Base-by-base conservation (phyloP, 2,113 vertebrate species). In the Gyps fulvus region DNA sequence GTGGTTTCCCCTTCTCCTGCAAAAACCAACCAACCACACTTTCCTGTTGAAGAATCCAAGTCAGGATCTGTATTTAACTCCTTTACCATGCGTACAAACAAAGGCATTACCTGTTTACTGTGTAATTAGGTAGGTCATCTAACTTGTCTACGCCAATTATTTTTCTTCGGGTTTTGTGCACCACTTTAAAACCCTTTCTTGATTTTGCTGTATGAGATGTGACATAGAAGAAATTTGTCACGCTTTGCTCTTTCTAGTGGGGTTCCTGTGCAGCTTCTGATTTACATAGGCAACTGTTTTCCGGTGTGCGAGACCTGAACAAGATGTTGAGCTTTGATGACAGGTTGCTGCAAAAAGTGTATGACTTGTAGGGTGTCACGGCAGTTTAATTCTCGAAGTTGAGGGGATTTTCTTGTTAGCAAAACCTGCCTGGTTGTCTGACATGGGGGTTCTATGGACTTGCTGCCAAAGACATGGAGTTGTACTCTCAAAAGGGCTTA, bases 1-100 rank as follows among this genome's bases (percentile, higher is more conserved):
- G 16, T 6, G 2, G 25, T 55, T 83, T 74, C 11, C 36, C 27
- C 15, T 42, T 66, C 55, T 63, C 16, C 20, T 61, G 32, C 36
- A 32, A 59, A 78, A n/a, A 47, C 3, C 4, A 63, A 16, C 7
- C 2, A 4, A 27, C 32, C 40, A 23, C 1, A 0, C 29, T 38
- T 34, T 81, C 12, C 67, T 40, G 26, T 16, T 89, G 71, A 54
- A 65, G n/a, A 40, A 50, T 49, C 42, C 36, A 38, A 10, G 26
- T 38, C 49, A 77, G 42, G 43, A 45, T 78, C 58, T 55, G 29
- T 49, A 63, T 82, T 74, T 74, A 72, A 50, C 27, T 71, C 16
- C 20, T 57, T n/a, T 73, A 61, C n/a, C 23, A 9, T 6, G 22
- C 25, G 6, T 10, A 16, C 55, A 19, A 11, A 55, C 1, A 27